Evolutionary conservation across 2,113 vertebrate genomes (phyloP).

Genomic region (Dicaeum eximium): DNA sequence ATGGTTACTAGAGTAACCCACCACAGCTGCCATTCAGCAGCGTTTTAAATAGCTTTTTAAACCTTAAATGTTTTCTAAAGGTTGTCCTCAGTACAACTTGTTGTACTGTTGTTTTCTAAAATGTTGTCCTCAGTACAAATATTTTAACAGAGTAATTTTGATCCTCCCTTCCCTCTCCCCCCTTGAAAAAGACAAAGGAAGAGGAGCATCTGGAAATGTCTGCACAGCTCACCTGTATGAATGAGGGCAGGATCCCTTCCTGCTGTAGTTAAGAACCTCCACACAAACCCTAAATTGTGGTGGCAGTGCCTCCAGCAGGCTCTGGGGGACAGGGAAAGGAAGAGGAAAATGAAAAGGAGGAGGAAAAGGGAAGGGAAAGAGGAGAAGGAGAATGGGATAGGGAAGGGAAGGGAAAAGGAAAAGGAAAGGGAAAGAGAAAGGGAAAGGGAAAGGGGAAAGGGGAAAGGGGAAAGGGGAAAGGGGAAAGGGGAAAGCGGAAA

Average conservation of each 20-base stretch:
- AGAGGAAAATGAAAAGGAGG: too few relatives aligned
- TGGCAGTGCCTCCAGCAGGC: neutral
- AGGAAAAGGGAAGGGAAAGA: too few relatives aligned
- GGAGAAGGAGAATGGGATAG: too few relatives aligned
- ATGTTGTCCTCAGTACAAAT: neutral
- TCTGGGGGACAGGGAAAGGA: neutral
- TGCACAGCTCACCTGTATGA: rapidly evolving
- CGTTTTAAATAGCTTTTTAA: neutral
- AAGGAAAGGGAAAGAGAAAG: too few relatives aligned
- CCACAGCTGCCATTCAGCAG: neutral
- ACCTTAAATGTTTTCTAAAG: neutral
- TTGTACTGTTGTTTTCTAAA: neutral
- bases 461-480: too few relatives aligned
- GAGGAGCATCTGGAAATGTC: neutral
- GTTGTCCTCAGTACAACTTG: neutral
- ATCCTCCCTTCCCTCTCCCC: rapidly evolving
- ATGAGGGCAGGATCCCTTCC: too few relatives aligned
- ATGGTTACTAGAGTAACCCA: neutral
- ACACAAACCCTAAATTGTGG: neutral
- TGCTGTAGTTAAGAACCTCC: neutral
- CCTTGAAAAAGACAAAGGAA: rapidly evolving
- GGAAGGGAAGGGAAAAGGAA: rapidly evolving
- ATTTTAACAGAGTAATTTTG: neutral
- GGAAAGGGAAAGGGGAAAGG: neutral
- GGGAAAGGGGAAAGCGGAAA: too few relatives aligned